Percentiles rank a stretch among this genome's conserved stretches.
These are phyloP conservation scores for Agrochola litura DNA, from an alignment of 2,888 invertebrate species.

Conservation along the genomic window DNA sequence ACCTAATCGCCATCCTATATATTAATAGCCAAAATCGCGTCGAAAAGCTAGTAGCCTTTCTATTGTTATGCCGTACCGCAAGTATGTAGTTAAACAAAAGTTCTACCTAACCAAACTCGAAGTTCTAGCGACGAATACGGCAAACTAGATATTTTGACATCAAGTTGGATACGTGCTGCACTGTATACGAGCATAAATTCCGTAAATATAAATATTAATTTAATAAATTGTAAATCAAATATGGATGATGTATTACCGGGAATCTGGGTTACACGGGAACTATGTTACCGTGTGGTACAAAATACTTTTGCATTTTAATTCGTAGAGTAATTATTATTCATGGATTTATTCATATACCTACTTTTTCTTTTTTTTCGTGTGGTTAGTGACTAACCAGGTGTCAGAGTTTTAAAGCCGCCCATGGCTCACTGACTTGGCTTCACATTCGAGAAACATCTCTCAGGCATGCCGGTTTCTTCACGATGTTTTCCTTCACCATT, in stretches of 20 bases:
- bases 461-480: too few species aligned
- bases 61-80: slow-evolving; percentile 45
- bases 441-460: too few species aligned
- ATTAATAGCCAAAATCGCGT: background rate
- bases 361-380: too few species aligned
- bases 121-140: slow-evolving; percentile 37
- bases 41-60: slow-evolving; percentile 10
- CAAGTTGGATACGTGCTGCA: slow-evolving; percentile 28
- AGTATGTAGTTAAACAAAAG: slow-evolving; percentile 40
- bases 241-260: background rate
- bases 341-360: too few species aligned
- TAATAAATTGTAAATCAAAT: slow-evolving; percentile 36
- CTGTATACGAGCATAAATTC: slow-evolving; percentile 7
- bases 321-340: background rate
- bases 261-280: background rate
- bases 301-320: slow-evolving; percentile 10
- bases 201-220: slow-evolving; percentile 22
- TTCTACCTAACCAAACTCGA: slow-evolving; percentile 33
- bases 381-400: too few species aligned
- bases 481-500: too few species aligned
- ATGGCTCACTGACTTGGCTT: too few species aligned
- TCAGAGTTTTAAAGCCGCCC: too few species aligned
- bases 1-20: background rate
- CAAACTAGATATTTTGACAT: slow-evolving; percentile 34
- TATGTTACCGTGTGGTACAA: background rate